Percentiles rank a stretch among this genome's conserved stretches.
phyloP scores from a whole-genome alignment of 1,140 invertebrate species.

The Dolichoris vasculosae region DNA sequence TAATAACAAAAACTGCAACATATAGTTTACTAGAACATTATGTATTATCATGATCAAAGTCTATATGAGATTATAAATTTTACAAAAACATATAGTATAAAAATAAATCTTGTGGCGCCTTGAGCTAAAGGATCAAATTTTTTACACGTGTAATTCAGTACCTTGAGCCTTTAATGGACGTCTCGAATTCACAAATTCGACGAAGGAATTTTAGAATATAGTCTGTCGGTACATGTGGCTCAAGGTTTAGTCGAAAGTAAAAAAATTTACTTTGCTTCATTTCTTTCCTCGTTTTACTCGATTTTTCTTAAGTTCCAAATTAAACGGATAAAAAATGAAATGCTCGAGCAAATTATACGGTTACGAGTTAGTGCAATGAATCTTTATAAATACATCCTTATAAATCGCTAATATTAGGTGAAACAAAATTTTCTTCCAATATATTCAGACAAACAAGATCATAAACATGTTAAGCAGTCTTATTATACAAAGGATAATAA shows the following conservation, averaged over 20 bases:
- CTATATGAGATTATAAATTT: background rate
- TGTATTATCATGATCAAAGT: too few species aligned
- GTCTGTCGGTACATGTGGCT: background rate
- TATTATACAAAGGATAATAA: background rate
- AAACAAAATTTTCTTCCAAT: background rate
- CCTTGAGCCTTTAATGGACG: slow-evolving; percentile 60
- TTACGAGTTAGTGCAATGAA: background rate
- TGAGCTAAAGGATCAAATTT: slow-evolving; percentile 57
- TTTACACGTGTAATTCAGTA: slow-evolving; percentile 64
- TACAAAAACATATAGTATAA: background rate
- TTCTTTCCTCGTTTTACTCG: too few species aligned
- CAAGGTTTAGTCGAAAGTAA: background rate
- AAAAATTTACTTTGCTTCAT: background rate
- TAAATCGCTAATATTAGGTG: background rate
- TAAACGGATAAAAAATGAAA: too few species aligned
- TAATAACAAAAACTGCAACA: too few species aligned
- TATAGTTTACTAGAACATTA: too few species aligned
- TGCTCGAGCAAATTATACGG: background rate
- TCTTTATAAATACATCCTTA: background rate
- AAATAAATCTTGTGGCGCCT: slow-evolving; percentile 27
- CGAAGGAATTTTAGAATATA: slow-evolving; percentile 54
- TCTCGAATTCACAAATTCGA: slow-evolving; percentile 60
- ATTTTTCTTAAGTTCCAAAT: background rate
- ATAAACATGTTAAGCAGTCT: background rate
- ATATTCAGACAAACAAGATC: background rate